These are phyloP conservation scores for Spatulosminthurus flaviceps DNA, from an alignment of 2,888 invertebrate genomes.

Conservation along the genomic window DNA sequence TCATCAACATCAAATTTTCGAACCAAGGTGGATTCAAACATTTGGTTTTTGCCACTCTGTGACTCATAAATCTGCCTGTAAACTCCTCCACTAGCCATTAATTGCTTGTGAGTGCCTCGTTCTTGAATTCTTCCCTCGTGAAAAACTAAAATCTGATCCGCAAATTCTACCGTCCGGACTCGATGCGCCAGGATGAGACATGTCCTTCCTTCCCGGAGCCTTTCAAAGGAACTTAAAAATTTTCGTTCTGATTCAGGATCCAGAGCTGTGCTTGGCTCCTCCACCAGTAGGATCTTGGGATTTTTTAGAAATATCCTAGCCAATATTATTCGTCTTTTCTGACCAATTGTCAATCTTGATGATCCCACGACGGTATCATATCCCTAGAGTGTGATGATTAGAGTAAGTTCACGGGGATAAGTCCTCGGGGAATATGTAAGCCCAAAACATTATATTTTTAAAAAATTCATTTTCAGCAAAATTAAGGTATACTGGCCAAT, in stretches of 20 bases:
- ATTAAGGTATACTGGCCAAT: too few species aligned
- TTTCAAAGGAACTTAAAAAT: background rate
- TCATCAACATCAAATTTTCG: background rate
- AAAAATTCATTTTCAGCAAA: too few species aligned
- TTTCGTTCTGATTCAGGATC: constrained; percentile 7
- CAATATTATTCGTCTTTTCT: background rate
- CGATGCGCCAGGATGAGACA: constrained; percentile 17
- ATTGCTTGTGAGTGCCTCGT: background rate
- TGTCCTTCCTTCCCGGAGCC: background rate
- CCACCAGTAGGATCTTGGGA: constrained; percentile 2
- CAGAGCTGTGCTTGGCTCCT: background rate
- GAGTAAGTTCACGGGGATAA: background rate
- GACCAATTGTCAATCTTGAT: background rate
- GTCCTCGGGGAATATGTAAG: too few species aligned
- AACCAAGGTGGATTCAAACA: background rate
- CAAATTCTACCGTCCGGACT: background rate
- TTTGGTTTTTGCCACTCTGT: background rate
- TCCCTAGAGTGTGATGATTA: background rate
- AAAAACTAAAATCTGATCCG: background rate
- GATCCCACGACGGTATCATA: constrained; percentile 5
- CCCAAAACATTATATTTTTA: too few species aligned
- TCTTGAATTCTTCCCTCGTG: constrained; percentile 1
- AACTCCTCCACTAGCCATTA: background rate
- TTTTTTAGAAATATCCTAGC: constrained; percentile 15
- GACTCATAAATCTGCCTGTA: constrained; percentile 27